These are phyloP conservation scores for Tragelaphus strepsiceros DNA, from an alignment of 2,113 vertebrate species.

Conservation along the genomic window DNA sequence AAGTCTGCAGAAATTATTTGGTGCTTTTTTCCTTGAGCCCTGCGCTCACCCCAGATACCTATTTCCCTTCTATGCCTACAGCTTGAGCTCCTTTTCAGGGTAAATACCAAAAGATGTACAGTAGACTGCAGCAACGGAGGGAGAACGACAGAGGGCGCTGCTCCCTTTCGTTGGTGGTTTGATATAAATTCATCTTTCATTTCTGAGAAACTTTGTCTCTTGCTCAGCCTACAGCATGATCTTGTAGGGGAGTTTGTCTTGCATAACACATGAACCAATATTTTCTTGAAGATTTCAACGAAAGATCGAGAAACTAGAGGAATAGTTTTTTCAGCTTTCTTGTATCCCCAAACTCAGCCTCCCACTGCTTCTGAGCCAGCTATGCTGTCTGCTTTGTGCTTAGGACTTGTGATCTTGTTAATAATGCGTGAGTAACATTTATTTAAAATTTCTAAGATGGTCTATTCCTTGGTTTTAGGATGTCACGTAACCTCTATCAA, in stretches of 20 bases:
- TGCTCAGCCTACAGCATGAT: neutral
- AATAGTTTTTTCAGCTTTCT: neutral
- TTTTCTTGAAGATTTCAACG: neutral
- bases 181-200: neutral
- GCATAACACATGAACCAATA: neutral
- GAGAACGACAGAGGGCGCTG: neutral
- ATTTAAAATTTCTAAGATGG: neutral
- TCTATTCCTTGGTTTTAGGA: neutral
- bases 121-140: neutral
- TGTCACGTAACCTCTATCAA: neutral
- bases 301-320: neutral
- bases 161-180: neutral
- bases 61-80: neutral
- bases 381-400: too few species aligned
- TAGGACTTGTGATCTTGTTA: neutral
- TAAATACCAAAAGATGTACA: neutral
- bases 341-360: neutral
- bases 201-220: neutral
- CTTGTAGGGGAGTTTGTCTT: neutral
- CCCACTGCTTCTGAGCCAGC: neutral
- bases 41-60: neutral
- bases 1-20: neutral
- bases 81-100: neutral
- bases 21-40: neutral
- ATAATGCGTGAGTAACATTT: slow-evolving; percentile 14